These are phyloP conservation scores for Masticophis lateralis DNA, from an alignment of 2,797 vertebrate genomes.

Conservation along the genomic window DNA sequence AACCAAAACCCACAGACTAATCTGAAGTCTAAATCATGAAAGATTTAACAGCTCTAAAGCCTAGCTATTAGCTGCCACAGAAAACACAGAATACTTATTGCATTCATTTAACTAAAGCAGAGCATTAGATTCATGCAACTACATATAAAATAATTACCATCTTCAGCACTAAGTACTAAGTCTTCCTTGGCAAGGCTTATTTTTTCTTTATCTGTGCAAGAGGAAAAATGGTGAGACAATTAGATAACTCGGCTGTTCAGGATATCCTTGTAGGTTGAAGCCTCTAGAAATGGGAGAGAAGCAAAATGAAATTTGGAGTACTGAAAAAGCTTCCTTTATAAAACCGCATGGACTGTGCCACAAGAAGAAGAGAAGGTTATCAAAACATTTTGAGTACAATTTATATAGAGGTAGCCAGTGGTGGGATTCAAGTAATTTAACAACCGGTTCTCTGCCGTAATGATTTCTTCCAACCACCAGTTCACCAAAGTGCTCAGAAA, in stretches of 20 bases:
- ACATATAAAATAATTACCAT: constrained; percentile 78
- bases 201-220: constrained; percentile 81
- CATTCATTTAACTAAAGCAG: constrained; percentile 22
- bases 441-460: too few relatives aligned
- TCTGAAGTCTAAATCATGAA: constrained; percentile 4
- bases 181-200: constrained; percentile 72
- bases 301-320: constrained; percentile 41
- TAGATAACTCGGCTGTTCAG: constrained; percentile 52
- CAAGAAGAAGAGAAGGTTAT: neutral
- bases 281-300: constrained; percentile 40
- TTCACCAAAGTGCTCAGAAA: too few relatives aligned
- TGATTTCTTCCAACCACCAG: too few relatives aligned
- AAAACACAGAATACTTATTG: neutral
- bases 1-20: neutral
- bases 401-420: neutral
- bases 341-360: neutral
- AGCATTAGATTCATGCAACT: constrained; percentile 62
- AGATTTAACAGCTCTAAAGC: constrained; percentile 17
- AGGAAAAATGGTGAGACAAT: constrained; percentile 64
- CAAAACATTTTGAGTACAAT: neutral
- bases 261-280: constrained; percentile 38
- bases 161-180: constrained; percentile 79
- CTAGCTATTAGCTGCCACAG: neutral
- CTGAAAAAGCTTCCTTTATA: constrained; percentile 53
- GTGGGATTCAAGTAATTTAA: too few relatives aligned